Evolutionary conservation across 2,113 vertebrate species (phyloP).

Genomic region (Lagenorhynchus albirostris): DNA sequence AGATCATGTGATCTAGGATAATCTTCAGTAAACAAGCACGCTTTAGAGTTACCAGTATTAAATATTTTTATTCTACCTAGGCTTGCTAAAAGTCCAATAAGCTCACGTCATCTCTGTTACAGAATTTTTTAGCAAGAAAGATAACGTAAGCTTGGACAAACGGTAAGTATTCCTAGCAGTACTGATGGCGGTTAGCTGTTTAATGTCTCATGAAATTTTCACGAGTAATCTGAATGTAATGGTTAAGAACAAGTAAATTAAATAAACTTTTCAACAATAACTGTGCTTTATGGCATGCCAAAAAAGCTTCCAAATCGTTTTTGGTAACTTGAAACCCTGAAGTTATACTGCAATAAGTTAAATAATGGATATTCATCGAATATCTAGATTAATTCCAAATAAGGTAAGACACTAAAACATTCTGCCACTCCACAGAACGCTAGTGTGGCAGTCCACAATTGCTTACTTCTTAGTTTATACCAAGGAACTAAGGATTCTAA

Average conservation of each 20-base stretch:
- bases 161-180: too few relatives aligned
- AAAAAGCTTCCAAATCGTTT: not conserved
- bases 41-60: not conserved
- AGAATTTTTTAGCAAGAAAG: not conserved
- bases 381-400: not conserved
- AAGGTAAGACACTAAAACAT: too few relatives aligned
- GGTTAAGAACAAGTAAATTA: not conserved
- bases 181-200: not conserved
- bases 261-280: not conserved
- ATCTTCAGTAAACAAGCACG: not conserved
- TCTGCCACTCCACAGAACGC: not conserved
- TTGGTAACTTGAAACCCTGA: not conserved
- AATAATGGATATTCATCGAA: not conserved
- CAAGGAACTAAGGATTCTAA: not conserved
- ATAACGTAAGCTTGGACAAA: not conserved
- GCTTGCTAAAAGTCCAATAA: not conserved
- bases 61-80: not conserved
- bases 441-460: not conserved
- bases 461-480: not conserved
- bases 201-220: not conserved
- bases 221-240: not conserved
- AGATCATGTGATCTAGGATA: not conserved
- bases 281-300: not conserved
- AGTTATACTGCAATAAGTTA: not conserved
- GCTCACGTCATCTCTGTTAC: not conserved